phyloP scores from a whole-genome alignment of 2,888 invertebrate genomes.

The Himalopsyche tibetana region DNA sequence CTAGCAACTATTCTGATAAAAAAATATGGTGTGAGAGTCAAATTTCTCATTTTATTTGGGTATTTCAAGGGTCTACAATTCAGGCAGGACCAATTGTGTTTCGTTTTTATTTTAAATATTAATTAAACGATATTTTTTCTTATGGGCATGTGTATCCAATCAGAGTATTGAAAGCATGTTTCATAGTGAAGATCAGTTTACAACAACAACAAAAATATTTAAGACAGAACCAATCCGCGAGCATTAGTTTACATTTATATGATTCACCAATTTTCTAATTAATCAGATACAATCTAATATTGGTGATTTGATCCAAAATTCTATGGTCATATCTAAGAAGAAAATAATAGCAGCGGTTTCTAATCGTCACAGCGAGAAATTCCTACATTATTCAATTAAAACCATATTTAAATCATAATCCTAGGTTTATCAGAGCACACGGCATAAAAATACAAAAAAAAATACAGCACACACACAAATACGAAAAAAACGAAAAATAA shows the following conservation, averaged over 20 bases:
- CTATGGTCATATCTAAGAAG: slow-evolving; percentile 51
- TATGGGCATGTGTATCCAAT: slow-evolving; percentile 10
- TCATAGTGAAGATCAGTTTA: slow-evolving; percentile 1
- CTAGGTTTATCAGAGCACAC: slow-evolving; percentile 54
- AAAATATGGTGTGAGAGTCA: not conserved
- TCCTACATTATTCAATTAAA: slow-evolving; percentile 54
- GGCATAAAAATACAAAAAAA: slow-evolving; percentile 51
- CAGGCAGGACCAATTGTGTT: not conserved
- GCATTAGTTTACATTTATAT: slow-evolving; percentile 24
- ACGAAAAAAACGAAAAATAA: slow-evolving; percentile 16
- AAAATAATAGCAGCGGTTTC: slow-evolving; percentile 58
- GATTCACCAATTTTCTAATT: slow-evolving; percentile 15
- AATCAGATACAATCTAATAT: slow-evolving; percentile 27
- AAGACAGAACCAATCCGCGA: slow-evolving; percentile 5
- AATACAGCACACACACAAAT: slow-evolving; percentile 57
- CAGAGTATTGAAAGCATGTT: slow-evolving; percentile 34
- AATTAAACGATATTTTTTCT: not conserved
- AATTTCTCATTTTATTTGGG: not conserved
- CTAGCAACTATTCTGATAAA: no score
- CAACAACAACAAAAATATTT: slow-evolving; percentile 2
- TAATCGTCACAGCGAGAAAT: slow-evolving; percentile 63
- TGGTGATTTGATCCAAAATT: slow-evolving; percentile 17
- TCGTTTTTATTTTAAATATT: not conserved
- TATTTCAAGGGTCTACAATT: not conserved
- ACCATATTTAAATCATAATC: slow-evolving; percentile 49